Evolutionary conservation across 2,797 vertebrate species (phyloP), one percentile per base, ranked within the genome.

Genomic region (Chaunax sp.): DNA sequence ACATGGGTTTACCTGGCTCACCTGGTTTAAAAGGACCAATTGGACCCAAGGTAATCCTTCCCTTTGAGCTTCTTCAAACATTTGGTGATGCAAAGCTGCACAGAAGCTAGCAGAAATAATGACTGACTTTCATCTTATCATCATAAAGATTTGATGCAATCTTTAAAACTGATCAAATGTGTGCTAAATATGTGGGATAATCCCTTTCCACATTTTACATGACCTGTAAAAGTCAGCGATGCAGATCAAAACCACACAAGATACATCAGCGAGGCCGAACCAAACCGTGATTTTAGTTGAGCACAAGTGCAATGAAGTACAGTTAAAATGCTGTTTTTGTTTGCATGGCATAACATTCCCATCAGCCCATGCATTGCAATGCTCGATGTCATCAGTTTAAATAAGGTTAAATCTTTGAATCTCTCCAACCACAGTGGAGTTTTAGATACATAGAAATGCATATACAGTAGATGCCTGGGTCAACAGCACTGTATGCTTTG

Each of bases 1-100:
- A 96, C 62, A 91, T 91, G 72, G 97, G 98, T 55, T 91, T 92
- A 90, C 87, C 90, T 70, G 94, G 97, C 41, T 85, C 87, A 65
- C 87, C 93, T 79, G 97, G 97, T 71, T 85, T 92, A 58, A 89
- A 90, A 77, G 98, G 98, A 93, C 60, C 68, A 62, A 69, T 76
- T 67, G 98, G 98, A 79, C 55, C 77, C 5, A 98, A 97, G 96
- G 98, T 98, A 93, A 89, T 56, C 1, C 22, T 75, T 59, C 16
- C 16, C 8, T 51, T 28, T 47, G 1, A 72, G 20, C 37, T 35
- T 63, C 41, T 57, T 69, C 9, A 66, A 53, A 66, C 19, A 54
- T 33, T 46, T 41, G 6, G 44, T 26, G 20, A 38, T 56, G 16
- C 23, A 67, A 50, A 57, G 43, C 26, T 38, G 46, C 19, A 30